These are phyloP conservation scores for Tachysurus fulvidraco DNA, from an alignment of 2,113 vertebrate species.

Conservation along the genomic window DNA sequence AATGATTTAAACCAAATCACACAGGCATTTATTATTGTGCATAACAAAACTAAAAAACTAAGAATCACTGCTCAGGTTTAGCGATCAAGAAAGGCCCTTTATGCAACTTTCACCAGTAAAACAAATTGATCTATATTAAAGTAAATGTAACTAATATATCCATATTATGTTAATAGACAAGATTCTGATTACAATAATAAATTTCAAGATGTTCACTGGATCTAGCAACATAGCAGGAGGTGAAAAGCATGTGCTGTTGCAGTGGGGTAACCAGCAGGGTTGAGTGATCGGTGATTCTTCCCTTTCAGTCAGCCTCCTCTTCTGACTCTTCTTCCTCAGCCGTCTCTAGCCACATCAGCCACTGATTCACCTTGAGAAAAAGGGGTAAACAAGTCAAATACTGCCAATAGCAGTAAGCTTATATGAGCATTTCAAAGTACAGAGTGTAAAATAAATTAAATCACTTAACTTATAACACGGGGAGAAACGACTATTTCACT, in stretches of 20 bases:
- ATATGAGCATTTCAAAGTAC: no score
- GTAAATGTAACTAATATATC: conserved; percentile 10
- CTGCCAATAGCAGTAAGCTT: not conserved
- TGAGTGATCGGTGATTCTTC: conserved; percentile 79
- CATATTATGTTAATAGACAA: conserved; percentile 15
- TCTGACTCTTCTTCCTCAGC: conserved; percentile 99
- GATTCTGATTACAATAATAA: conserved; percentile 22
- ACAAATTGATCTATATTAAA: conserved; percentile 21
- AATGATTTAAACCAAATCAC: conserved; percentile 19
- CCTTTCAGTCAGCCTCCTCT: conserved; percentile 92
- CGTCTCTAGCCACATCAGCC: conserved; percentile 99
- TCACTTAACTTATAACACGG: not conserved
- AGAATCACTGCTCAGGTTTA: not conserved
- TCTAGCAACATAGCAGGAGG: conserved; percentile 84
- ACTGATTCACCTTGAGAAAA: conserved; percentile 89
- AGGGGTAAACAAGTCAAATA: not conserved
- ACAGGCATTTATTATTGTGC: not conserved
- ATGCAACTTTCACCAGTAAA: not conserved
- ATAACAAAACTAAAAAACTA: not conserved
- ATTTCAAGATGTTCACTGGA: conserved; percentile 75
- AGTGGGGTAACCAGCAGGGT: conserved; percentile 54
- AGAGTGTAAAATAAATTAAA: not conserved
- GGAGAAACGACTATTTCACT: not conserved
- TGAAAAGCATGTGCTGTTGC: conserved; percentile 75
- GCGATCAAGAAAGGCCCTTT: not conserved